A percentile compares a stretch with the other conserved stretches of the same genome.
These are phyloP conservation scores for Acanthosoma haemorrhoidale DNA, from an alignment of 2,888 invertebrate genomes.

Conservation along the genomic window DNA sequence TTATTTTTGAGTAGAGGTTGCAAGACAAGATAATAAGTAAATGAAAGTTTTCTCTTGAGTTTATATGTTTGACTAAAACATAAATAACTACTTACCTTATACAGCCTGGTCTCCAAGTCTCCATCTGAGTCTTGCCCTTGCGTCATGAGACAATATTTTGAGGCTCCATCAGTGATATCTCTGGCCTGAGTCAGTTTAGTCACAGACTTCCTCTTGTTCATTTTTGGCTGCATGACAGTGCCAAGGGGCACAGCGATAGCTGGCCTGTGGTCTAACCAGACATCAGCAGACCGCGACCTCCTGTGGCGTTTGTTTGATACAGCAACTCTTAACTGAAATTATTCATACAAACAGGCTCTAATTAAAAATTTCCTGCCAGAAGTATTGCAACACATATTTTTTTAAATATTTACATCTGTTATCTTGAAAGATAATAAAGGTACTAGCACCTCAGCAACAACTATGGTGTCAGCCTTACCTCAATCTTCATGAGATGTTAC, in stretches of 20 bases:
- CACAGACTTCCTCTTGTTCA: constrained; percentile 76
- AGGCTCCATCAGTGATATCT: constrained; percentile 63
- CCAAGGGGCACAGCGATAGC: constrained; percentile 72
- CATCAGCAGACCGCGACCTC: constrained; percentile 71
- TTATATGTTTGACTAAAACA: too few species aligned
- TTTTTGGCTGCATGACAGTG: constrained; percentile 83
- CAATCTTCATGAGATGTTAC: too few species aligned
- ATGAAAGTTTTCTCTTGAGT: too few species aligned
- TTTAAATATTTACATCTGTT: too few species aligned
- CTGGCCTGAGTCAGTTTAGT: constrained; percentile 74
- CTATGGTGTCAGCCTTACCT: too few species aligned
- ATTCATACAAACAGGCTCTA: too few species aligned
- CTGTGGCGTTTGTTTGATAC: constrained; percentile 68
- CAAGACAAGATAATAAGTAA: too few species aligned
- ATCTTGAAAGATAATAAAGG: too few species aligned
- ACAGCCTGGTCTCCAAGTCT: constrained; percentile 85
- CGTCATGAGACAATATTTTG: constrained; percentile 86
- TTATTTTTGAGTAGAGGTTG: too few species aligned
- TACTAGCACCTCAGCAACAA: too few species aligned
- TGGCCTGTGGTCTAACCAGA: constrained; percentile 87
- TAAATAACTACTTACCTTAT: constrained; percentile 57
- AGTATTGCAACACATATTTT: too few species aligned
- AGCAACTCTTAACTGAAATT: constrained; percentile 45
- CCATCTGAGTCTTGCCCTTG: constrained; percentile 90
- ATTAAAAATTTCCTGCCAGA: too few species aligned